phyloP scores from a whole-genome alignment of 2,797 vertebrate genomes.

The Gambelia wislizenii region DNA sequence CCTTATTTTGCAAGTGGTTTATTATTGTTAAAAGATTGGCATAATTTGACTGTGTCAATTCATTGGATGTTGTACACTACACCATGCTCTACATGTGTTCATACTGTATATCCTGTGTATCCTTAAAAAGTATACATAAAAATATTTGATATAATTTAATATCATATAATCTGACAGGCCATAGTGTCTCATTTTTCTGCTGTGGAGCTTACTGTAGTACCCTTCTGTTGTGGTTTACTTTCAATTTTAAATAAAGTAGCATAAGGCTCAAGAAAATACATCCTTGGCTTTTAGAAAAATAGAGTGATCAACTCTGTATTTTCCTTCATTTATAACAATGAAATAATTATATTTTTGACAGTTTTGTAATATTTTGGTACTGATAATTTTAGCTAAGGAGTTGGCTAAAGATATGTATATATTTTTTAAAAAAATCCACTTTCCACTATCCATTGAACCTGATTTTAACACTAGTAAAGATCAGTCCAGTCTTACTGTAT shows the following conservation, averaged over 20 bases:
- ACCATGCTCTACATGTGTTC: no score
- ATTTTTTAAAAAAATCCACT: slow-evolving; percentile 1
- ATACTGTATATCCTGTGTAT: no score
- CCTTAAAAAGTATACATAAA: no score
- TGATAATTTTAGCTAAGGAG: slow-evolving; percentile 30
- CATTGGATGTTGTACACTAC: no score
- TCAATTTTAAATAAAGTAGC: slow-evolving; percentile 16
- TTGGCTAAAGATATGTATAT: slow-evolving; percentile 9
- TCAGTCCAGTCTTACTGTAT: slow-evolving; percentile 5
- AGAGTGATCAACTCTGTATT: slow-evolving; percentile 2
- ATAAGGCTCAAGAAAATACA: slow-evolving; percentile 12
- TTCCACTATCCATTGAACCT: slow-evolving; percentile 3
- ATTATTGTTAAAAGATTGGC: no score
- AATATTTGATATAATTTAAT: no score
- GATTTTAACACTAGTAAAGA: slow-evolving; percentile 27
- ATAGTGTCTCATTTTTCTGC: no score
- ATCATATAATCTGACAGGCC: no score
- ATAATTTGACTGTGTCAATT: no score
- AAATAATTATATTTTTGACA: slow-evolving; percentile 49
- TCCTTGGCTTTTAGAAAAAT: neutral
- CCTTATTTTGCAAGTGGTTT: no score
- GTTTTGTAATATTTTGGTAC: slow-evolving; percentile 31
- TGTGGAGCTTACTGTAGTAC: no score
- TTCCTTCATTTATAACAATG: slow-evolving; percentile 4
- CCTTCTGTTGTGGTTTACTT: no score